phyloP scores from a whole-genome alignment of 2,888 invertebrate species.

The Ectemnius continuus region DNA sequence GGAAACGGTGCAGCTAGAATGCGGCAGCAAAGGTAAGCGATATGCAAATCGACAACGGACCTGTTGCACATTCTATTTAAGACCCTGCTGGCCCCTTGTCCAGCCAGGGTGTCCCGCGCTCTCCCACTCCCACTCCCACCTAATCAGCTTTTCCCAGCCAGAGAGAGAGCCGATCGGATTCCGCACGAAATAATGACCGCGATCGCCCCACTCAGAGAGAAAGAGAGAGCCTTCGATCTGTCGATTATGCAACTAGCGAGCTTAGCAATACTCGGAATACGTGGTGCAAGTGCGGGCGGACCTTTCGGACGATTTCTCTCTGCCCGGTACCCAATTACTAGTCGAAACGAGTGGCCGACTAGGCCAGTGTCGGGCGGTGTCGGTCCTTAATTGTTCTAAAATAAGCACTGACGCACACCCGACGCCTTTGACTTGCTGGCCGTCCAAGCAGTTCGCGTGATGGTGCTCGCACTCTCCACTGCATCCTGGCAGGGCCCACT shows the following conservation, averaged over 20 bases:
- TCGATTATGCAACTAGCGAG: slow-evolving; percentile 37
- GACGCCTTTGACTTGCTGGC: slow-evolving; percentile 50
- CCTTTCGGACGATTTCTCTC: slow-evolving; percentile 40
- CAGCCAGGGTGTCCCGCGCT: slow-evolving; percentile 11
- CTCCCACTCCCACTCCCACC: slow-evolving; percentile 7
- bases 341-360: slow-evolving; percentile 29
- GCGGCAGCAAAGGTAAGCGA: slow-evolving; percentile 29
- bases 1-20: slow-evolving; percentile 2
- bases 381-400: slow-evolving; percentile 66
- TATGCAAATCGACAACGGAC: slow-evolving; percentile 55
- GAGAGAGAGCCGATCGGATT: slow-evolving; percentile 28
- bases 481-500: slow-evolving; percentile 22
- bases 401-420: slow-evolving; percentile 62
- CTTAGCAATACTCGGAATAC: not conserved
- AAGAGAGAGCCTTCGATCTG: no score
- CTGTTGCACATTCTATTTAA: slow-evolving; percentile 58
- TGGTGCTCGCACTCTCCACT: slow-evolving; percentile 18
- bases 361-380: slow-evolving; percentile 33
- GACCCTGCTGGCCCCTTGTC: slow-evolving; percentile 22
- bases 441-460: slow-evolving; percentile 55
- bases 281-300: slow-evolving; percentile 28
- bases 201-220: not conserved
- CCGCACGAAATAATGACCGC: slow-evolving; percentile 25
- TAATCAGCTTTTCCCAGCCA: slow-evolving; percentile 43
- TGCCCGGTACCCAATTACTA: not conserved